These are phyloP conservation scores for Aplodontia rufa DNA, from an alignment of 2,113 vertebrate genomes.

Conservation along the genomic window DNA sequence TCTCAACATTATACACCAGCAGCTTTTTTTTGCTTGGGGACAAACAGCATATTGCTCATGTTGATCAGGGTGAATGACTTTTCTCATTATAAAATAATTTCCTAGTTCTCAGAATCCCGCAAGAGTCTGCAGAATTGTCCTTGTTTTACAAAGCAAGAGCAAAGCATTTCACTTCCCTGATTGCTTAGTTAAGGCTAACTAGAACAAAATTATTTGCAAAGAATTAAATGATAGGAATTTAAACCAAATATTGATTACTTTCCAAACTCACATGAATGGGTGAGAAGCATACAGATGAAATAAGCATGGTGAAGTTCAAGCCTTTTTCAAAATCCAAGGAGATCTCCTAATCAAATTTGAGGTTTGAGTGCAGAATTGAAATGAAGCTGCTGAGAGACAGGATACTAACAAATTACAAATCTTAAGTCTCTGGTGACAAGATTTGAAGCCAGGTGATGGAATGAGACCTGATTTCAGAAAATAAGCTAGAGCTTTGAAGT, in stretches of 20 bases:
- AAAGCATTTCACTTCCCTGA: not conserved
- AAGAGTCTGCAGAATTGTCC: not conserved
- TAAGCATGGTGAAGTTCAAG: not conserved
- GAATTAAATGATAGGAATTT: not conserved
- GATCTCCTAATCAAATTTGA: not conserved
- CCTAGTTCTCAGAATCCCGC: not conserved
- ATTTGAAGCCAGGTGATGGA: not conserved
- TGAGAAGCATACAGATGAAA: not conserved
- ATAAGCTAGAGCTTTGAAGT: constrained; percentile 11
- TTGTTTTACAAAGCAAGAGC: not conserved
- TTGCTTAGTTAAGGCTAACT: not conserved
- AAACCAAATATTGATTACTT: not conserved
- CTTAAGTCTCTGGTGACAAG: not conserved
- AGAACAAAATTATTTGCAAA: not conserved
- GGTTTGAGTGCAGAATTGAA: not conserved
- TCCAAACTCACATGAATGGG: not conserved
- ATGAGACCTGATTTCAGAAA: not conserved
- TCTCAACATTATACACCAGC: not conserved
- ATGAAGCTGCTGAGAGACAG: not conserved
- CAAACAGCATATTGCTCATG: not conserved
- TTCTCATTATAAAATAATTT: constrained; percentile 44
- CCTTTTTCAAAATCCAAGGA: not conserved
- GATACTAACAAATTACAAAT: constrained; percentile 15
- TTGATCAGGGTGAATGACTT: not conserved
- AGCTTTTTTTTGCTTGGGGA: constrained; percentile 1